A percentile compares a stretch with the other conserved stretches of the same genome.
Conservation (phyloP, 2,797 vertebrate genomes). For the Periparus ater region DNA sequence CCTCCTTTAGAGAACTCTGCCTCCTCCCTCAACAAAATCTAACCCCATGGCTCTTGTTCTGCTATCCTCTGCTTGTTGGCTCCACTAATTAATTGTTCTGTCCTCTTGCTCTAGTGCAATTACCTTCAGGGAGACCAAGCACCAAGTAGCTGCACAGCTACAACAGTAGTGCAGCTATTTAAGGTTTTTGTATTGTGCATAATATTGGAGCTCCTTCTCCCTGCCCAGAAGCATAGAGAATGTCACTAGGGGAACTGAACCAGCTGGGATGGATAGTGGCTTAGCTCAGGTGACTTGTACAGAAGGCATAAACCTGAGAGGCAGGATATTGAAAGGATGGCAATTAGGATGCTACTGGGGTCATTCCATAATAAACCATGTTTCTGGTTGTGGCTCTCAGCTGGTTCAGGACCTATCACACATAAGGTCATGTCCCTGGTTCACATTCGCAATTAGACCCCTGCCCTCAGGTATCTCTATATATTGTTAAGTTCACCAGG, state of each 20-base stretch:
- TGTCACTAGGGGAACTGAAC: neutral
- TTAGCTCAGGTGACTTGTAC: too few relatives aligned
- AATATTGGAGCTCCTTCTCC: neutral
- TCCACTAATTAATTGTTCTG: neutral
- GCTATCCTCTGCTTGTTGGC: neutral
- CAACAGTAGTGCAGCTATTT: neutral
- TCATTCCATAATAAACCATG: too few relatives aligned
- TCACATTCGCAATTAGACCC: too few relatives aligned
- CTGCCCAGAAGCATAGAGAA: neutral
- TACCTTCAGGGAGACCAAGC: neutral
- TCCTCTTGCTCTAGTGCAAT: neutral
- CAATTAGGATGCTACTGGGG: too few relatives aligned
- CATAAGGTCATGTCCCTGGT: too few relatives aligned
- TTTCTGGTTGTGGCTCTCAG: too few relatives aligned
- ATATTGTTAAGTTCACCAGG: too few relatives aligned
- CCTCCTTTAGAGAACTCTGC: neutral
- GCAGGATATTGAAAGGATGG: too few relatives aligned
- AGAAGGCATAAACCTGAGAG: too few relatives aligned
- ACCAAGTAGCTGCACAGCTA: neutral
- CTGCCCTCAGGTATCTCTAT: too few relatives aligned
- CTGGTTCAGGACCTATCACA: too few relatives aligned
- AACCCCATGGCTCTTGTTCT: neutral
- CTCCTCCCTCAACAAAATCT: neutral
- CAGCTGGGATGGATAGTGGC: too few relatives aligned
- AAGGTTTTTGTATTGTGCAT: neutral